Base-by-base conservation (phyloP, 1,140 invertebrate species). In the Bombus difficillimus region DNA sequence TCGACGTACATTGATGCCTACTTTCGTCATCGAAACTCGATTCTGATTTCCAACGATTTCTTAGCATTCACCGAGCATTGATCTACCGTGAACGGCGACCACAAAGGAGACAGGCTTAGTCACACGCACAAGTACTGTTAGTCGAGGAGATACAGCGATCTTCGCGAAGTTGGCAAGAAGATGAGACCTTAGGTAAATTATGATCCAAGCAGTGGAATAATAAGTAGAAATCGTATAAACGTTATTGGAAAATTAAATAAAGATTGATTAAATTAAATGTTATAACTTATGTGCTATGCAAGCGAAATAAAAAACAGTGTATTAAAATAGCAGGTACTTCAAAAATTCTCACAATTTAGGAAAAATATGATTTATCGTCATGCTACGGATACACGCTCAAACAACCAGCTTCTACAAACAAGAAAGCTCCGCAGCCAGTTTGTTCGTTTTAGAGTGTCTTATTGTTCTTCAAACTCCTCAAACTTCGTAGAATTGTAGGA, bases 21-120 rank as follows among this genome's bases (percentile, higher is more conserved):
- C 78, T 90, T 80, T 90, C 88, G 59, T 87, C 86, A 87, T 90
- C 64, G 64, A 69, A 68, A 69, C 69, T 80, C 83, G 34, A 79
- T 83, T 86, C 80, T 32, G 79, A 89, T 83, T 81, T 32, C 41
- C 62, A 18, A 47, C n/a, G 43, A 83, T 89, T 87, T 89, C 82
- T 83, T 86, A 25, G 73, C 47, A 86, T 86, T 86, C 59, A 73
- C 25, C 57, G 57, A 34, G 78, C n/a, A 2, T 28, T 28, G 41
- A 53, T 53, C 22, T 2, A 47, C 25, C 34, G 28, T 13, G n/a
- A 53, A 53, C 28, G 28, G 12, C 28, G 59, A 62, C 12, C 59
- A n/a, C 64, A n/a, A 32, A 66, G 15, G n/a, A 18, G 6, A 34
- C 28, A n/a, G 22, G 10, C 28, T 62, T 62, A 62, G 9, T 62